Evolutionary conservation across 2,888 invertebrate species (phyloP), one percentile per base, ranked within the genome.

Genomic region (Nomada ferruginata): DNA sequence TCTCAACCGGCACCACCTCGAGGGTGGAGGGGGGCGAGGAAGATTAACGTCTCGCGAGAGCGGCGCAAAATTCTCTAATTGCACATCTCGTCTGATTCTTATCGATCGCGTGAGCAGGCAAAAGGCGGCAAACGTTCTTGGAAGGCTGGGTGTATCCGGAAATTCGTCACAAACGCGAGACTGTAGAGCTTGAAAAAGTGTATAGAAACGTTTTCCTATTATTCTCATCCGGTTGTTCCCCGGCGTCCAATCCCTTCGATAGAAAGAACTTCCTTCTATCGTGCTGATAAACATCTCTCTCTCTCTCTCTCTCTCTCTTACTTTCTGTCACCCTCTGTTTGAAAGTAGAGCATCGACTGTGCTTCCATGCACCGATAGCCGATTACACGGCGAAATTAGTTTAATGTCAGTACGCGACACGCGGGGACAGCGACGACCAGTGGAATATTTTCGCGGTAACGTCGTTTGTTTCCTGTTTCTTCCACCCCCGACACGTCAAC

Each of bases 361-460:
- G 70, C 47, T 42, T 42, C 36, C 13, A 15, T 23, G 44, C 11
- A 18, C 3, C 13, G 60, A 5, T 53, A 44, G n/a, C 63, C 70
- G 71, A 71, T 79, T 61, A 66, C 66, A 60, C 61, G 65, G n/a
- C n/a, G 47, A 60, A 71, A 66, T 79, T 76, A 77, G 60, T 77
- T 77, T 53, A 59, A 79, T 55, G 64, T 66, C 44, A 59, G 55
- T 57, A 29, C 29, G 44, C 29, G 53, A 61, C 50, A 29, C 15
- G 29, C 29, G 2, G n/a, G n/a, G 10, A 70, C 2, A 44, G 11
- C 53, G 44, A 44, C 26, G 36, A 61, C 3, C 18, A 55, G 5
- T 44, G 50, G 53, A 74, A 74, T 47, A 55, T 7, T 66, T 66
- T 23, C 18, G 0, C 53, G 23, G 20, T 29, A 53, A 53, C 15